phyloP scores from a whole-genome alignment of 1,140 invertebrate species.

The Thaumetopoea pityocampa region DNA sequence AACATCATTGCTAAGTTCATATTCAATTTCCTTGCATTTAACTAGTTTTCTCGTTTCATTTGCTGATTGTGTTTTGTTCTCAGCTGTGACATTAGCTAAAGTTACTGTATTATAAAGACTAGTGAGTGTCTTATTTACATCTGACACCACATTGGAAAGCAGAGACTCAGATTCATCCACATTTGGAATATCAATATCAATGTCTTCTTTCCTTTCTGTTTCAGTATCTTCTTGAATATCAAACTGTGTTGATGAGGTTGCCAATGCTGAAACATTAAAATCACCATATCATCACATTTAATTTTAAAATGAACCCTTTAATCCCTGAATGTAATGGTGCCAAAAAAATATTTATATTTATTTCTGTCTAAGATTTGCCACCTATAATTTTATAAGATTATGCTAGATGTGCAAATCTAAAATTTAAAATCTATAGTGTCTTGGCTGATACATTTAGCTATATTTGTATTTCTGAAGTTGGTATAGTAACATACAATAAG shows the following conservation, averaged over 20 bases:
- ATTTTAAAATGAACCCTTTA: too few species aligned
- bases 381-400: too few species aligned
- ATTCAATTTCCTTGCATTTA: constrained; percentile 61
- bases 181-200: constrained; percentile 46
- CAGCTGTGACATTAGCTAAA: constrained; percentile 50
- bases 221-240: constrained; percentile 53
- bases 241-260: constrained; percentile 34
- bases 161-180: constrained; percentile 63
- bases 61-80: constrained; percentile 42
- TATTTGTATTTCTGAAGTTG: too few species aligned
- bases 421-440: too few species aligned
- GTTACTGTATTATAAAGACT: constrained; percentile 60
- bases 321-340: too few species aligned
- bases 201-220: constrained; percentile 29
- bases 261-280: constrained; percentile 27
- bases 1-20: constrained; percentile 42
- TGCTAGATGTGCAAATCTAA: too few species aligned
- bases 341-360: too few species aligned
- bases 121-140: constrained; percentile 63
- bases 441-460: too few species aligned
- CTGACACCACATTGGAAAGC: constrained; percentile 56
- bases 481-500: too few species aligned
- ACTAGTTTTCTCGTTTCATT: constrained; percentile 69
- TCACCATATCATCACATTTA: too few species aligned
- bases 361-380: too few species aligned